Evolutionary conservation across 2,797 vertebrate genomes (phyloP).

Genomic region (Naso thynnoides): DNA sequence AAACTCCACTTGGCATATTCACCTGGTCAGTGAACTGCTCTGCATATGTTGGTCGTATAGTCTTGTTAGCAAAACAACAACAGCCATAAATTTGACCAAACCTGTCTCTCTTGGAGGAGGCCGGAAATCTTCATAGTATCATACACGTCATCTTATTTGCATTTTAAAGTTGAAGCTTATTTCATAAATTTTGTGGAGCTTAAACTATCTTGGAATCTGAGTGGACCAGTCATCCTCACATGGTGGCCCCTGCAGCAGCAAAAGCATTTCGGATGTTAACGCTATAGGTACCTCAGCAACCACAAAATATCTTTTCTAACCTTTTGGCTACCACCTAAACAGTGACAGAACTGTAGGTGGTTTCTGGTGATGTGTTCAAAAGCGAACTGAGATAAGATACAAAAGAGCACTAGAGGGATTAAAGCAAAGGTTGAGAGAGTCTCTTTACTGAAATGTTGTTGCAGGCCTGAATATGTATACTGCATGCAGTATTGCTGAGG

Average conservation of each 20-base stretch:
- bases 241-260: background rate
- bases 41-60: background rate
- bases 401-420: slow-evolving; percentile 33
- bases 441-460: slow-evolving; percentile 60
- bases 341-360: background rate
- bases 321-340: slow-evolving; percentile 13
- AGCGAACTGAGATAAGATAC: slow-evolving; percentile 22
- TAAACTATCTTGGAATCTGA: background rate
- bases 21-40: background rate
- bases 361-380: slow-evolving; percentile 13
- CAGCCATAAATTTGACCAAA: background rate
- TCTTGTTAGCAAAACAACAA: background rate
- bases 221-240: background rate
- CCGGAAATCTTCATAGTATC: background rate
- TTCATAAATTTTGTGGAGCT: background rate
- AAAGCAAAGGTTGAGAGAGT: slow-evolving; percentile 45
- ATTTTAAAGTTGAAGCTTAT: slow-evolving; percentile 6
- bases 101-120: background rate
- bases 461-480: slow-evolving; percentile 64
- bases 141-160: background rate
- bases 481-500: slow-evolving; percentile 59
- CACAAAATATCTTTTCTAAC: slow-evolving; percentile 12
- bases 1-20: background rate
- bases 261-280: background rate
- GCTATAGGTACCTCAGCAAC: slow-evolving; percentile 4